Base-by-base conservation (phyloP, 2,888 invertebrate genomes). In the Malthinus flaveolus region DNA sequence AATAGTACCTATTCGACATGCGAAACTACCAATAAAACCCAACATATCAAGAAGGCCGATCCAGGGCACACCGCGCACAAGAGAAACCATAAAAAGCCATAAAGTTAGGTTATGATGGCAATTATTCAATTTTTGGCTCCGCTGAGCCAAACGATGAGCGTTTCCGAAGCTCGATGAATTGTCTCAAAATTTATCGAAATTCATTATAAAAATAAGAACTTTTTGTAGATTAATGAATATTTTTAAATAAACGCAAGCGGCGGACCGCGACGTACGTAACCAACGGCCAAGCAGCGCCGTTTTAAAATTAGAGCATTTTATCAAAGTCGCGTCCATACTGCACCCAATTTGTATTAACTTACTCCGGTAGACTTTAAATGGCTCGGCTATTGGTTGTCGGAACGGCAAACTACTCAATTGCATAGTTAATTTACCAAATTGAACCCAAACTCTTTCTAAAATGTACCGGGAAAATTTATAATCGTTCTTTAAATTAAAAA, bases 281-380 rank as follows among this genome's bases (percentile, higher is more conserved):
- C 34, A n/a, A 32, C 32, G 45, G 50, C 45, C 32, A 49, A 49
- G 59, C 23, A 42, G 39, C 39, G 23, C 39, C 15, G 58, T 62
- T 67, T 65, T 63, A 64, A 64, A 68, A 70, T 69, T 66, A 66
- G 65, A 59, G 58, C 64, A 63, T 66, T 71, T 65, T 66, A 71
- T 71, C 71, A 70, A 71, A 69, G 71, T 71, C 71, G 52, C 50
- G 52, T 64, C 63, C 62, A 68, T 66, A 66, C 64, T 62, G 66
- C 59, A 62, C 64, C 64, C 69, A 65, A 71, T 71, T 70, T 70
- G 67, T 68, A 68, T 69, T 65, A 56, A 47, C 48, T 47, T 54
- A 45, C 52, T 23, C 49, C 52, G 45, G 61, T 55, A 65, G 54
- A 59, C 57, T 56, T 47, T 61, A 62, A 42, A 62, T 62, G 59